phyloP scores from a whole-genome alignment of 2,888 invertebrate genomes.

The Hyppa rectilinea region DNA sequence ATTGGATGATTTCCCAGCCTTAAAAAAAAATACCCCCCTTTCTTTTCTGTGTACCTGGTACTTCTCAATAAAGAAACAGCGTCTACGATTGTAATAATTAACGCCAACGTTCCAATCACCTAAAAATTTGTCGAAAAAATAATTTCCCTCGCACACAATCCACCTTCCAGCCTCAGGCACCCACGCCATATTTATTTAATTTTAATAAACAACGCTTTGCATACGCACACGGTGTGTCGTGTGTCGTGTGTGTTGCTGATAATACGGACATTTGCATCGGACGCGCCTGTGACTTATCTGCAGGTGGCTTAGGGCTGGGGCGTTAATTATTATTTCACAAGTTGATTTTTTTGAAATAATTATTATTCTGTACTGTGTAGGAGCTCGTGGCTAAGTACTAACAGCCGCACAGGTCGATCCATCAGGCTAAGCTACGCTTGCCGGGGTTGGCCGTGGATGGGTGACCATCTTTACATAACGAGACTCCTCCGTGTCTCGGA shows the following conservation, averaged over 20 bases:
- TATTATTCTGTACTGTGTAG: too few relatives aligned
- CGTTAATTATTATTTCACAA: neutral
- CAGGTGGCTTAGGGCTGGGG: slow-evolving; percentile 72
- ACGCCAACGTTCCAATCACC: neutral
- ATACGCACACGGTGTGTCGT: slow-evolving; percentile 80
- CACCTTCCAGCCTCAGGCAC: slow-evolving; percentile 33
- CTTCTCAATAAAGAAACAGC: neutral
- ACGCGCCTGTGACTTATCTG: slow-evolving; percentile 81
- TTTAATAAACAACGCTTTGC: slow-evolving; percentile 88
- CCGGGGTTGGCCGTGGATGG: too few relatives aligned
- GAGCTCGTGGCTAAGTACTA: too few relatives aligned
- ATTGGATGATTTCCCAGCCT: too few relatives aligned
- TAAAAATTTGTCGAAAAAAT: neutral
- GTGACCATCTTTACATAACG: too few relatives aligned
- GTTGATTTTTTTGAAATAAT: neutral
- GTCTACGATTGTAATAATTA: neutral
- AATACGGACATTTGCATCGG: slow-evolving; percentile 85
- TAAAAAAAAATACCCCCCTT: too few relatives aligned
- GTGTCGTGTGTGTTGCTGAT: slow-evolving; percentile 85
- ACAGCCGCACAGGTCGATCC: too few relatives aligned
- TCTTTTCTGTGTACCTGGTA: neutral
- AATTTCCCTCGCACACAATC: neutral
- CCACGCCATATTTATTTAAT: slow-evolving; percentile 85
- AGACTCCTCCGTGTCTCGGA: too few relatives aligned
- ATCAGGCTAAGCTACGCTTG: too few relatives aligned